Evolutionary conservation across 1,140 invertebrate species (phyloP), one percentile per base, ranked within the genome.

Genomic region (Nomia melanderi): DNA sequence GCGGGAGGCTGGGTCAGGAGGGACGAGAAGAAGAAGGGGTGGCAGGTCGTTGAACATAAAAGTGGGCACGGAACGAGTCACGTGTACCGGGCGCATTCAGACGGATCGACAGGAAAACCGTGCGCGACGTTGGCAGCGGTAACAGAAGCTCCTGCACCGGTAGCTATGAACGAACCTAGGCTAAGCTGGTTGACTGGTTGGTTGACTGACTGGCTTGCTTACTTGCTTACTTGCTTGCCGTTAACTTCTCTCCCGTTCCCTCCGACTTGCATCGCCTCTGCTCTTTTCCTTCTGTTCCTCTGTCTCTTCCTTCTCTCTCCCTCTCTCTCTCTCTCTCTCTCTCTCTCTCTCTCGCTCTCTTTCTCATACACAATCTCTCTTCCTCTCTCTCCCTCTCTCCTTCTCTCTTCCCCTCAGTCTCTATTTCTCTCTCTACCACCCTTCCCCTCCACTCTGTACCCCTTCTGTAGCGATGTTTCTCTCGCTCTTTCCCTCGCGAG

Each of bases 71-170:
- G 39, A 72, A 27, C 74, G 72, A 88, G 82, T 88, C 83, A 83
- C 85, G 82, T 86, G 83, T 86, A 44, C 44, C 70, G 76, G 36
- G 59, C 81, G 87, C 83, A 87, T 86, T 81, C 83, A 86, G 86
- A 90, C 86, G 87, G 86, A 88, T 86, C 73, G 82, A 84, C 82
- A 67, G 82, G 81, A 84, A 84, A 81, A 84, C 63, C 44, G 56
- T 71, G 69, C 66, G 56, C 64, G 47, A 47, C 47, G 76, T 47
- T 73, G 31, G 64, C 77, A 60, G 76, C 71, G 75, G 76, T 83
- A 83, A 80, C 83, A 79, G 79, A 77, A 80, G 82, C 70, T 79
- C 84, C 74, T 71, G 85, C 77, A 59, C n/a, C 69, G 59, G 56
- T 65, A 60, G 76, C 56, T 67, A 41, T 33, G 20, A 50, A 31